These are phyloP conservation scores for Aspiorhynchus laticeps DNA, from an alignment of 2,113 vertebrate species.

Conservation along the genomic window DNA sequence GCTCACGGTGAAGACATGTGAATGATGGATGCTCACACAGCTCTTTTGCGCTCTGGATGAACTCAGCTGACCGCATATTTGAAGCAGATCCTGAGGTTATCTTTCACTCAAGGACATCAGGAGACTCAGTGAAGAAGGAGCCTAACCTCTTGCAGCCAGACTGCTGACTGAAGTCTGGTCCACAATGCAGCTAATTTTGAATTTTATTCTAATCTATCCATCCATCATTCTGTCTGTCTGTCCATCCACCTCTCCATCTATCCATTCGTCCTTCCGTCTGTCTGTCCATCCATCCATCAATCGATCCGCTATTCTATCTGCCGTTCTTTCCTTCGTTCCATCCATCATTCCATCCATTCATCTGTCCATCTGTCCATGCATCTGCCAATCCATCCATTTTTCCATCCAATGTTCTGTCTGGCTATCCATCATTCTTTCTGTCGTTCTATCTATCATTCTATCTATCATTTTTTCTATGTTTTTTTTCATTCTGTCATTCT, in stretches of 20 bases:
- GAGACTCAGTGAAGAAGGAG: constrained; percentile 21
- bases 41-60: constrained; percentile 35
- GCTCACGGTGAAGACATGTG: constrained; percentile 15
- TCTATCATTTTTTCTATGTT: neutral
- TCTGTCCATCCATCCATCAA: neutral
- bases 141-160: constrained; percentile 5
- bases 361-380: neutral
- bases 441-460: neutral
- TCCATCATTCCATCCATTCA: neutral
- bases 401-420: neutral
- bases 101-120: constrained; percentile 50
- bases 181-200: neutral
- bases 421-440: neutral
- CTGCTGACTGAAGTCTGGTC: neutral
- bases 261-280: too few relatives aligned
- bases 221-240: neutral
- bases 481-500: neutral
- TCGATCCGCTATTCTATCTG: neutral
- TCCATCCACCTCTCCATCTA: too few relatives aligned
- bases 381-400: rapidly evolving
- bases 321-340: too few relatives aligned
- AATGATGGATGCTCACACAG: constrained; percentile 39
- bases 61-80: constrained; percentile 46
- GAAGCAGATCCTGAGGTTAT: constrained; percentile 36
- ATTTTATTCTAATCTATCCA: neutral